phyloP scores from a whole-genome alignment of 2,797 vertebrate genomes.

The Amblyraja radiata region DNA sequence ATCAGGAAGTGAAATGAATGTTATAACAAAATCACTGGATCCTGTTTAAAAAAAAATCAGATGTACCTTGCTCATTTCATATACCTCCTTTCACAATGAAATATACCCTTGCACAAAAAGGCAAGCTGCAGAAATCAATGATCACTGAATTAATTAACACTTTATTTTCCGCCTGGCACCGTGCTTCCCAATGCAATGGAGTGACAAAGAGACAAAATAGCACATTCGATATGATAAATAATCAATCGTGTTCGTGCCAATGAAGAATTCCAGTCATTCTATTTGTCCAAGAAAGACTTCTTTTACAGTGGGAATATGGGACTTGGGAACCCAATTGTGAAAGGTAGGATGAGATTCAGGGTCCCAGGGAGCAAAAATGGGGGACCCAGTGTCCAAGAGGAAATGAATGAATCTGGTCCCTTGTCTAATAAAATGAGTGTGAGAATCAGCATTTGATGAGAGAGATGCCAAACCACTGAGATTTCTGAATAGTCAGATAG shows the following conservation, averaged over 20 bases:
- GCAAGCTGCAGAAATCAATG: not conserved
- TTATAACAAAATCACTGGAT: not conserved
- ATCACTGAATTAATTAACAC: not conserved
- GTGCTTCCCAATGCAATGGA: not conserved
- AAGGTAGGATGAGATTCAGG: no score
- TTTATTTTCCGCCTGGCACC: not conserved
- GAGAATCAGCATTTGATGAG: no score
- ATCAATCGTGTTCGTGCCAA: not conserved
- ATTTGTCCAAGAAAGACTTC: not conserved
- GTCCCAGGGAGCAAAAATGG: no score
- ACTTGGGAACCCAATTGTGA: no score
- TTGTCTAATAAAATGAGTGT: no score
- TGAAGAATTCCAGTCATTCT: not conserved
- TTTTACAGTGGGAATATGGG: not conserved
- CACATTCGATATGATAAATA: not conserved
- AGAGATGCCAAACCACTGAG: no score
- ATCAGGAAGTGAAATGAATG: not conserved
- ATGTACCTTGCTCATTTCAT: not conserved
- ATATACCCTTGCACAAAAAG: not conserved
- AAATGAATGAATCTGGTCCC: no score
- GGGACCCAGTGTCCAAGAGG: no score
- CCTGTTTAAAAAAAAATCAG: not conserved
- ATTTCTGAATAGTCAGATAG: no score
- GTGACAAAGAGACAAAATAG: not conserved
- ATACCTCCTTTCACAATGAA: not conserved